Evolutionary conservation across 2,113 vertebrate species (phyloP), one percentile per base, ranked within the genome.

Genomic region (Lepisosteus osseus): DNA sequence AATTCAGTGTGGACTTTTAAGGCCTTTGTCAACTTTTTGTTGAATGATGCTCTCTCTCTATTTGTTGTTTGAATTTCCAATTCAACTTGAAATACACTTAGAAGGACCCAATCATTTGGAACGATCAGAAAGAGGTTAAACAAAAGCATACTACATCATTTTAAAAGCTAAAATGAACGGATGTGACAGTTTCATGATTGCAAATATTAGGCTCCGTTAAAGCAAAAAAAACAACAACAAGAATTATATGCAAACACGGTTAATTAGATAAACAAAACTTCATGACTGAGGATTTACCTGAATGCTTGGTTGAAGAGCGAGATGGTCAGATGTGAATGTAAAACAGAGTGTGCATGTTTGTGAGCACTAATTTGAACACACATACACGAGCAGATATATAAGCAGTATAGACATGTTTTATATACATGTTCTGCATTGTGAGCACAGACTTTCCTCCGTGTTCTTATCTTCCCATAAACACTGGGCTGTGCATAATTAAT

Each of bases 401-500:
- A 47, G 11, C 29, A 41, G 43, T 41, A 59, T 61, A 59, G 54
- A 12, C 17, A 45, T 55, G 47, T 51, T 15, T 55, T 41, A 59
- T 61, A 59, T 68, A 12, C 17, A 45, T 55, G 47, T 51, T 7
- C 45, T 44, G 44, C 13, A 13, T 47, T 15, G 47, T 51, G 29
- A 29, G 47, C 47, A 51, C 9, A 51, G 47, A 51, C 47, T 6
- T 51, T 51, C 9, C 9, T 5, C 75, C 80, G 75, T 86, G 83
- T 83, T 29, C 71, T 79, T 71, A 67, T 81, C 65, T 62, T 78
- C 85, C 89, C 86, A 86, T 75, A 72, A 77, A 75, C 76, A 82
- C 73, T 88, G 82, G 85, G 78, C 76, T 68, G 84, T 75, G 80
- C 63, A 66, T 77, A 77, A 66, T 75, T 74, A 69, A 79, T 44